Conservation (phyloP, 2,888 invertebrate genomes). For the Drosophila formosana region DNA sequence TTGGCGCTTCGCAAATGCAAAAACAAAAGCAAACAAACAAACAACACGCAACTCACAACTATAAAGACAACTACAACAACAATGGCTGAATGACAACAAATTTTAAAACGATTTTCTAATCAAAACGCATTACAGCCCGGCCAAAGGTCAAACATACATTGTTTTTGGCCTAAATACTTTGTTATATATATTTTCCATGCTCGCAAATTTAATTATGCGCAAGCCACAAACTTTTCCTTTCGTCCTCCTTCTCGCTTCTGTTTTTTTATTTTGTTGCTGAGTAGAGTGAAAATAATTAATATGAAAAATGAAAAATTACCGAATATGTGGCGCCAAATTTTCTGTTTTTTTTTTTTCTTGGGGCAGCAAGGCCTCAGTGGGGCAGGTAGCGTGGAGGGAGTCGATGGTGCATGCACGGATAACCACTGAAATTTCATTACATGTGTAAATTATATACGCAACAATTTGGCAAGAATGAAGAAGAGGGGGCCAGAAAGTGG, state of each 20-base stretch:
- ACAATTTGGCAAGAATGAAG: constrained; percentile 43
- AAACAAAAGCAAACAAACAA: constrained; percentile 49
- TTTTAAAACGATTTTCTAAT: constrained; percentile 77
- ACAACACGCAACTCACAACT: constrained; percentile 32
- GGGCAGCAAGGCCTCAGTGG: not conserved
- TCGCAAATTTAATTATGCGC: constrained; percentile 57
- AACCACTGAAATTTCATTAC: constrained; percentile 74
- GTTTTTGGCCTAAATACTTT: constrained; percentile 16
- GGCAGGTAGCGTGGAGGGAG: not conserved
- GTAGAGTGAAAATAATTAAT: constrained; percentile 61
- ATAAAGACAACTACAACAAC: constrained; percentile 27
- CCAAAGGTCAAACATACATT: constrained; percentile 27
- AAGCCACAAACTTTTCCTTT: constrained; percentile 40
- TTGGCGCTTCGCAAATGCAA: constrained; percentile 53
- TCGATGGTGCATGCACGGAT: constrained; percentile 33
- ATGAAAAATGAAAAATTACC: constrained; percentile 53
- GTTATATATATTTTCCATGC: constrained; percentile 6
- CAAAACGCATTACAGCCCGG: constrained; percentile 65
- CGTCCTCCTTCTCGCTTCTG: not conserved
- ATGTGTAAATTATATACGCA: constrained; percentile 63
- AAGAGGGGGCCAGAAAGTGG: not conserved
- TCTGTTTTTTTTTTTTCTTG: constrained; percentile 4
- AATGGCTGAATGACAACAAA: constrained; percentile 46
- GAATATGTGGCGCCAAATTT: constrained; percentile 38
- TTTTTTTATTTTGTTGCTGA: constrained; percentile 13